Base-by-base conservation (phyloP, 2,113 vertebrate genomes). In the Phalacrocorax aristotelis region DNA sequence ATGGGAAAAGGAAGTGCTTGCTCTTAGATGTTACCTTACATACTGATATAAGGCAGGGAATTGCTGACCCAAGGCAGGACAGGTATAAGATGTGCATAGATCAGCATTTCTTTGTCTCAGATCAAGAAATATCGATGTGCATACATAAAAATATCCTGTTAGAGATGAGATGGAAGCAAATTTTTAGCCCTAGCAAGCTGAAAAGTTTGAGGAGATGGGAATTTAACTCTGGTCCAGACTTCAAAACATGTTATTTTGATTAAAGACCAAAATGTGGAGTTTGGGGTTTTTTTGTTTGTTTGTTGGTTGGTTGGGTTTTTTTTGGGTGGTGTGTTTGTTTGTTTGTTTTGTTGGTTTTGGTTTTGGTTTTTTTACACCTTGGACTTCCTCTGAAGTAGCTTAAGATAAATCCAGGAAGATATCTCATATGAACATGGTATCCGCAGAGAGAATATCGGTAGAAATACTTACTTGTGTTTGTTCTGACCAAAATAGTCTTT, bases 221-320 rank as follows among this genome's bases (percentile, higher is more conserved):
- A 90, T 83, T 85, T 54, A 87, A 74, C 58, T 87, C 93, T 77
- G 75, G 20, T 88, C 58, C 66, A 70, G n/a, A 79, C 94, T 84
- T 93, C 57, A 88, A 40, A 91, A 51, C 29, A 34, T 64, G 88
- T n/a, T 95, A 38, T 84, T 92, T 90, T 65, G 68, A 57, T 88
- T 69, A 91, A 89, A 93, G 49, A 71, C 38, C 54, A 84, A 85
- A 94, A 76, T 1, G 2, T 22, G 13, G 29, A 13, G 34, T 38
- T 68, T 64, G 17, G 3, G 23, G 14, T 52, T 12, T 12, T 36
- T 76, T 52, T 52, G 14, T 4, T 42, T 23, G 23, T 6, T 17
- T 18, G 11, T 10, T 38, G 10, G 38, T 38, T 38, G 38, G 15
- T 29, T 27, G 44, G 44, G 44, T 8, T 46, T 46, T 46, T 25